phyloP scores from a whole-genome alignment of 1,140 invertebrate genomes.

The Aphis craccivora region DNA sequence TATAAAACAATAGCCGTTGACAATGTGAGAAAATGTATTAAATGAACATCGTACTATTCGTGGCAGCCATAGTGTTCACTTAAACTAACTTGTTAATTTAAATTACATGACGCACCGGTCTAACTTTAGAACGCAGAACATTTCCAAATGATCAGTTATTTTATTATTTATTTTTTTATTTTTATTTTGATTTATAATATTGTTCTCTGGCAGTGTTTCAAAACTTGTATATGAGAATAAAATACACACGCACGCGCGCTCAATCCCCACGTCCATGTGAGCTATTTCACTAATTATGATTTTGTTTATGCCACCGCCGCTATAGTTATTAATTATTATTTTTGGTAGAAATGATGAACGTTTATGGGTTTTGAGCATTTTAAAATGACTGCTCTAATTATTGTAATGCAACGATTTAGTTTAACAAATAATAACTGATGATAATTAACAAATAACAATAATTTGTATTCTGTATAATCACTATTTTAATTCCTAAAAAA shows the following conservation, averaged over 20 bases:
- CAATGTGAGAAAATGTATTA: neutral
- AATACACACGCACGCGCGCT: neutral
- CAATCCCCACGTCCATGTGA: neutral
- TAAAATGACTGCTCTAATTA: neutral
- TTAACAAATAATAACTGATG: neutral
- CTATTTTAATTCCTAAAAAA: neutral
- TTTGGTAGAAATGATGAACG: neutral
- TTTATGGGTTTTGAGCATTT: neutral
- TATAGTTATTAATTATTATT: constrained; percentile 3
- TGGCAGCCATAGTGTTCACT: neutral
- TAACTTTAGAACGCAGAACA: constrained; percentile 39
- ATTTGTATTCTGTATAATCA: neutral
- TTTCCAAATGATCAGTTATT: constrained; percentile 27
- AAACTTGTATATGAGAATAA: constrained; percentile 29
- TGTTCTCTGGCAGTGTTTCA: constrained; percentile 25
- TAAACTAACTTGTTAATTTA: neutral
- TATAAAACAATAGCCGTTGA: neutral
- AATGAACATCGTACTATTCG: neutral
- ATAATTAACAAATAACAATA: constrained; percentile 22
- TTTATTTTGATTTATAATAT: constrained; percentile 24
- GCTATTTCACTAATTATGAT: neutral
- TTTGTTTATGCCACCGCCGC: neutral
- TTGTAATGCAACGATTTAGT: too few relatives aligned
- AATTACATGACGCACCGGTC: constrained; percentile 1
- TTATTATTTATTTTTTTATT: neutral